A percentile compares a stretch with the other conserved stretches of the same genome.
Evolutionary conservation across 2,797 vertebrate genomes (phyloP).

Genomic region (Gorsachius magnificus): DNA sequence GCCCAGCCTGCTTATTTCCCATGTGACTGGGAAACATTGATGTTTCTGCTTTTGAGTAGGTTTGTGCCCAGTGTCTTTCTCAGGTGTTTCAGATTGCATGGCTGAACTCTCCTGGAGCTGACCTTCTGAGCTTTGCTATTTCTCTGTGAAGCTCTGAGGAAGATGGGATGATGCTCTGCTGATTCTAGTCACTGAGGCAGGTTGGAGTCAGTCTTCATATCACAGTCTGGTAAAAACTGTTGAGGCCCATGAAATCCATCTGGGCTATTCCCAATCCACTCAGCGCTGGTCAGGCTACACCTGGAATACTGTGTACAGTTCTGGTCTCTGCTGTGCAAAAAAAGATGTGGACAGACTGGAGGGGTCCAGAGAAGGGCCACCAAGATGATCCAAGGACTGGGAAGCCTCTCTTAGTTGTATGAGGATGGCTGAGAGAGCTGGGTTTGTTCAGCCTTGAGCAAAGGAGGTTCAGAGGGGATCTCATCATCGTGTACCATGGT

Average conservation of each 20-base stretch:
- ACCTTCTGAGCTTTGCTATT: background rate
- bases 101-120: background rate
- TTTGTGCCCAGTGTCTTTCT: background rate
- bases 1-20: background rate
- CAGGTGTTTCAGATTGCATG: background rate
- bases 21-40: rapidly evolving
- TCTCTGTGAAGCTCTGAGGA: background rate
- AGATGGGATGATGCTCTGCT: rapidly evolving
- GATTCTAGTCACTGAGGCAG: background rate
- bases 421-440: too few species aligned
- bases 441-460: too few species aligned
- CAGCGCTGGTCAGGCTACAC: too few species aligned
- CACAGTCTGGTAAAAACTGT: rapidly evolving
- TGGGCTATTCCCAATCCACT: background rate
- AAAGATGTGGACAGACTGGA: too few species aligned
- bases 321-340: too few species aligned
- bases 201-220: background rate
- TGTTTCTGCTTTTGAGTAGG: background rate
- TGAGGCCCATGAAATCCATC: background rate
- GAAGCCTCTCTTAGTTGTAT: too few species aligned
- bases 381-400: too few species aligned
- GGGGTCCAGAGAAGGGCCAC: too few species aligned
- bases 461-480: too few species aligned
- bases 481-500: too few species aligned
- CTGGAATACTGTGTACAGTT: too few species aligned